Evolutionary conservation across 2,888 invertebrate genomes (phyloP), one percentile per base, ranked within the genome.

Genomic region (Dynastes maya): DNA sequence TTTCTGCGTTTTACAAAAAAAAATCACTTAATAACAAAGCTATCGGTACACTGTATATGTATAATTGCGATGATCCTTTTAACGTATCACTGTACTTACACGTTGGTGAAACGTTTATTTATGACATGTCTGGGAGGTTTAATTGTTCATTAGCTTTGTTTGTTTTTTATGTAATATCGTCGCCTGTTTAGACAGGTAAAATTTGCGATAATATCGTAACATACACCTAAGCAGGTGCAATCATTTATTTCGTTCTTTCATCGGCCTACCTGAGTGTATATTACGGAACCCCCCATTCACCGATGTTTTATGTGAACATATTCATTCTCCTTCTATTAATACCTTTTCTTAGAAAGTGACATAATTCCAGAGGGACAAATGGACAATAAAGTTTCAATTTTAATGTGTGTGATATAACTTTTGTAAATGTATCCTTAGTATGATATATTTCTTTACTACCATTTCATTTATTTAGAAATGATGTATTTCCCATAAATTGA

Each of bases 151-250:
- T 58, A 4, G 40, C 27, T 72, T 72, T 72, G 61, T 72, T 72
- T 58, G 27, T 61, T 72, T 72, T 40, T 58, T 72, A 5, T 37
- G 61, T 72, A 58, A 72, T 58, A 58, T 61, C 58, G 72, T 61
- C 40, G 72, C 72, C 72, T 71, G 71, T 71, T 71, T 71, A 71
- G 71, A 55, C 71, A 72, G 72, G 72, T 58, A 72, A 72, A 72
- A 58, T 72, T 72, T 72, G 72, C 72, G 72, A 72, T 72, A 72
- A 58, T 72, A 72, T 72, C 72, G 72, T 40, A 72, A 72, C 58
- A 40, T 72, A 72, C 72, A 72, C 72, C 58, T 72, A 58, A 58
- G 58, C 72, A 72, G 72, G 72, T 72, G 72, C 72, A 61, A 16
- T 58, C 72, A 72, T 58, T 58, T 37, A 58, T 61, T 72, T 58